Evolutionary conservation across 2,888 invertebrate genomes (phyloP), one percentile per base, ranked within the genome.

Genomic region (Lochmaea capreae): DNA sequence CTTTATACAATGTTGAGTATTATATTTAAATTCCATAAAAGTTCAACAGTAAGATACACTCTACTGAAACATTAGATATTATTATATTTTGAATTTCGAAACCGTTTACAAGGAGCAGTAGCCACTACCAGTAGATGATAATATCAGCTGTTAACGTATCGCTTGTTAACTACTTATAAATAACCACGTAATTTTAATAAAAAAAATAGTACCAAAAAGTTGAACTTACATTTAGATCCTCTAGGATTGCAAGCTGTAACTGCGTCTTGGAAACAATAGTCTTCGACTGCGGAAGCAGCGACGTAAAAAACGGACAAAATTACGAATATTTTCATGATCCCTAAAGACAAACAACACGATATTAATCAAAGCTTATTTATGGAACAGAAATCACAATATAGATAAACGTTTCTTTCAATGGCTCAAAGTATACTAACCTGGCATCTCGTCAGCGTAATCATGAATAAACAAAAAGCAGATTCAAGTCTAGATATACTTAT

Each of bases 251-350:
- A 89, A 8, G 89, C 88, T 76, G 92, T 91, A 76, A 90, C 90
- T 65, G 87, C 86, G 39, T 90, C 88, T 43, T 88, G 89, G 84
- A 91, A 92, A 86, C 94, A 94, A 70, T 88, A 89, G 72, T 93
- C 90, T 3, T 88, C 81, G 58, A 81, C 79, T 39, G 83, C 81
- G 42, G 77, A 78, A 42, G 78, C 83, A 42, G 79, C 88, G 9
- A 87, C 87, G 72, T 89, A 88, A 58, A 84, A 82, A 73, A 87
- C 82, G 75, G 88, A 87, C 18, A 90, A 85, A 80, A 89, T 83
- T 78, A 88, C 84, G 76, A 91, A 84, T 77, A 78, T 77, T 89
- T 91, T 92, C 93, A 93, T 93, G 87, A 87, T 87, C 86, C 83
- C 85, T 91, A 83, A 71, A 79, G 82, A 66, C 68, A 72, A 72